Base-by-base conservation (phyloP, 2,888 invertebrate genomes). In the Anoncus sp. region DNA sequence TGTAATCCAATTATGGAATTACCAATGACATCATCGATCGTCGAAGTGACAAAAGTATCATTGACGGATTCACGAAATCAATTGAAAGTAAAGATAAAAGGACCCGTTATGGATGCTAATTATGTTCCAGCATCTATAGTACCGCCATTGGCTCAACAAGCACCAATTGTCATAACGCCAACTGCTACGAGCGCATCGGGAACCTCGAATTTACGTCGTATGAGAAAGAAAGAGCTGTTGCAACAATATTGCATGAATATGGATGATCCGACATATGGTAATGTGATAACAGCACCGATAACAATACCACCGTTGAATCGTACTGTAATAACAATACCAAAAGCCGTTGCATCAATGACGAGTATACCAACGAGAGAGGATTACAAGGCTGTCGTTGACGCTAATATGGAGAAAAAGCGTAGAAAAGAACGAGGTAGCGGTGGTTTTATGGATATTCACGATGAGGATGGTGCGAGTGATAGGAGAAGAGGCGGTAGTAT, bases 1-100 rank as follows among this genome's bases (percentile, higher is more conserved):
- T 82, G 81, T 45, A 77, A 84, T 59, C 80, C 86, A 0, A 81
- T 77, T 1, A 80, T 85, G 0, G 82, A 82, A 12, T 80, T 82
- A 27, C 91, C 92, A 0, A 90, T 92, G 51, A n/a, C n/a, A n/a
- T 92, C 92, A 67, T 91, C 92, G 16, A 91, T 92, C 22, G 92
- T 92, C 45, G 92, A 92, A 76, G 91, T 92, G 1, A 93, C 92
- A 74, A 96, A 96, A 88, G 95, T 96, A 0, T 95, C 96, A 1
- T 91, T 96, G 1, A 95, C 95, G 0, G 97, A 97, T 90, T 96
- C 97, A 0, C 93, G 97, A 35, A 97, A 97, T 91, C 97, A 97
- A 88, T 92, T 98, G 4, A 97, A 97, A 89, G 95, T 98, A 0
- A 98, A 98, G 91, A 97, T 97, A 80, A 97, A 98, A 90, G 97